Evolutionary conservation across 2,113 vertebrate genomes (phyloP).

Genomic region (Spheniscus mendiculus): DNA sequence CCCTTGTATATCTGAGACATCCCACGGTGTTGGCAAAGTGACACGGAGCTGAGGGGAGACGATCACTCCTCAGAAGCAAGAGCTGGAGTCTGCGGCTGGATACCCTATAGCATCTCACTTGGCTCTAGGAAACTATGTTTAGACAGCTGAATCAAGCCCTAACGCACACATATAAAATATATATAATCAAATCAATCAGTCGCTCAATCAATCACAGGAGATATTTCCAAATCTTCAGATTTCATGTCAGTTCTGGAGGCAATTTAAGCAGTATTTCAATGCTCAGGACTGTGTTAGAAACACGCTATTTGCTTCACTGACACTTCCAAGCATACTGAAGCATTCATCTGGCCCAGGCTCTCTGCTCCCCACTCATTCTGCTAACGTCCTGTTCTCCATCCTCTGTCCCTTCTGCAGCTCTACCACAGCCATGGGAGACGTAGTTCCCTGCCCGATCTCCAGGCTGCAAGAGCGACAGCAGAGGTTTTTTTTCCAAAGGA

Average conservation of each 20-base stretch:
- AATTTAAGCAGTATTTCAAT: constrained; percentile 27
- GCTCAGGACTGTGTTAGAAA: constrained; percentile 35
- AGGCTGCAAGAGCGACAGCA: neutral
- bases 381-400: neutral
- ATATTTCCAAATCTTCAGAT: constrained; percentile 44
- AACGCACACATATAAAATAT: neutral
- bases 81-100: neutral
- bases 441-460: neutral
- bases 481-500: neutral
- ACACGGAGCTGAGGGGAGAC: neutral
- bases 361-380: constrained; percentile 17
- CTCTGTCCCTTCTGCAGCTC: neutral
- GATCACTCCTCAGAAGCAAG: neutral
- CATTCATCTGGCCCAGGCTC: constrained; percentile 21
- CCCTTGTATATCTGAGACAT: constrained; percentile 16
- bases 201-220: constrained; percentile 47
- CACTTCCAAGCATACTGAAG: constrained; percentile 33
- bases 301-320: constrained; percentile 1
- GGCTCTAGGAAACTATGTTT: constrained; percentile 12
- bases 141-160: constrained; percentile 28
- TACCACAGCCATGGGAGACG: neutral
- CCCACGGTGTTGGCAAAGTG: constrained; percentile 8
- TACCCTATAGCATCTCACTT: neutral
- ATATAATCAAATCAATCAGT: constrained; percentile 49
- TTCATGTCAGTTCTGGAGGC: constrained; percentile 39